phyloP scores from a whole-genome alignment of 2,113 vertebrate species.

The Microcebus lehilahytsara region DNA sequence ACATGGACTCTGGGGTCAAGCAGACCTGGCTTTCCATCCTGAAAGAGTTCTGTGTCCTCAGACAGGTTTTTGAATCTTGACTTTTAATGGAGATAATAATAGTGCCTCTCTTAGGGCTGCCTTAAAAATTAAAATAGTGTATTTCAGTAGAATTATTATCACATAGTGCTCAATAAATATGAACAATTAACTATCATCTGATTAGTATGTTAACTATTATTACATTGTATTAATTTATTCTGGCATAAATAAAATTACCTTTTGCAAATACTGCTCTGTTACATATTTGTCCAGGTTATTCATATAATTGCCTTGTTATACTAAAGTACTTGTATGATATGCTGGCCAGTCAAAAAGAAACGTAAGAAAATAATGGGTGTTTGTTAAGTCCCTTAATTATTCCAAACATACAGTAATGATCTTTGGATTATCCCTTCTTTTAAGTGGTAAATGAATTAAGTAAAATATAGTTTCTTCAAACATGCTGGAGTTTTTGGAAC shows the following conservation, averaged over 20 bases:
- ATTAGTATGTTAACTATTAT: neutral
- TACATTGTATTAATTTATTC: neutral
- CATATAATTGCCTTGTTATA: neutral
- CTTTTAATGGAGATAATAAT: neutral
- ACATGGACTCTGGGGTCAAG: neutral
- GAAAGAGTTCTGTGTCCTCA: neutral
- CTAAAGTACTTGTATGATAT: neutral
- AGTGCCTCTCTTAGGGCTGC: neutral
- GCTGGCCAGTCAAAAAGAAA: neutral
- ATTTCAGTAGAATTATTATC: neutral
- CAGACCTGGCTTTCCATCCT: neutral
- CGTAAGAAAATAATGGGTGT: neutral
- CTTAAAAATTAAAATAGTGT: neutral
- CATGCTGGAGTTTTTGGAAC: neutral
- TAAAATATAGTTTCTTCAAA: neutral
- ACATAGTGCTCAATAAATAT: neutral
- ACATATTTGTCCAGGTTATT: neutral
- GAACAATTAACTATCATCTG: neutral
- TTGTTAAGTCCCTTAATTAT: neutral
- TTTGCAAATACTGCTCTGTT: neutral
- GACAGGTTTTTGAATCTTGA: neutral
- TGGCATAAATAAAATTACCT: conserved; percentile 5
- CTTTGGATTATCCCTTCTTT: neutral
- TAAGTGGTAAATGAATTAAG: neutral
- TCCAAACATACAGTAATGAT: neutral